Percentiles rank a stretch among this genome's conserved stretches.
Evolutionary conservation across 2,888 invertebrate species (phyloP).

Genomic region (Tupiocoris notatus): DNA sequence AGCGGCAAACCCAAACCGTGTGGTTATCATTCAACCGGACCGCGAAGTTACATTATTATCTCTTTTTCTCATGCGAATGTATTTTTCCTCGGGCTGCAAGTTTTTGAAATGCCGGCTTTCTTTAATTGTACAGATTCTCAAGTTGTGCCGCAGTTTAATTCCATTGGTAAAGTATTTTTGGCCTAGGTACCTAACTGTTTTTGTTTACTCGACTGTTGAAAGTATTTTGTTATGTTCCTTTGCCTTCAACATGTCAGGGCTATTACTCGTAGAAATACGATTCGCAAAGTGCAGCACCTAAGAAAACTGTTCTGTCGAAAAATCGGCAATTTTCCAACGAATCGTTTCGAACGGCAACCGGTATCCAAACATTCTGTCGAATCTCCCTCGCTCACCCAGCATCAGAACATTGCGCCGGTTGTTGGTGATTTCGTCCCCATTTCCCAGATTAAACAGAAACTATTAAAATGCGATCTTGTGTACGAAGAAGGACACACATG

Average conservation of each 20-base stretch:
- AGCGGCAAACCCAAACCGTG: no score
- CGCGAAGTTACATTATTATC: no score
- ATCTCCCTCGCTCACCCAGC: background rate
- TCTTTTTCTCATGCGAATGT: no score
- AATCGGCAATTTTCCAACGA: background rate
- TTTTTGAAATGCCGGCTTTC: no score
- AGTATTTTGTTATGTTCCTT: conserved; percentile 10
- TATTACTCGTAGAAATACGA: background rate
- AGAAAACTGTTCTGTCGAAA: background rate
- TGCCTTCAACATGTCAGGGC: background rate
- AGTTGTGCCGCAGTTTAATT: no score
- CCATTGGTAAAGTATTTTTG: no score
- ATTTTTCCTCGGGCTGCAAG: no score
- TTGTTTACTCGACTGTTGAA: no score
- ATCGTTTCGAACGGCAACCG: background rate
- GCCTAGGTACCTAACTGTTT: no score
- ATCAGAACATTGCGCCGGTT: background rate
- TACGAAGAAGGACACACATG: conserved; percentile 47
- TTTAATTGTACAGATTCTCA: no score
- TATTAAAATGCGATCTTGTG: conserved; percentile 36
- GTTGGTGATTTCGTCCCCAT: conserved; percentile 42
- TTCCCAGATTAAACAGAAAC: conserved; percentile 36
- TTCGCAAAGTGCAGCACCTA: background rate
- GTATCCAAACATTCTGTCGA: background rate
- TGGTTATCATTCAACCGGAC: no score